A percentile compares a stretch with the other conserved stretches of the same genome.
These are phyloP conservation scores for Oikopleura albicans DNA, from an alignment of 23 tunicate genomes.

Conservation along the genomic window DNA sequence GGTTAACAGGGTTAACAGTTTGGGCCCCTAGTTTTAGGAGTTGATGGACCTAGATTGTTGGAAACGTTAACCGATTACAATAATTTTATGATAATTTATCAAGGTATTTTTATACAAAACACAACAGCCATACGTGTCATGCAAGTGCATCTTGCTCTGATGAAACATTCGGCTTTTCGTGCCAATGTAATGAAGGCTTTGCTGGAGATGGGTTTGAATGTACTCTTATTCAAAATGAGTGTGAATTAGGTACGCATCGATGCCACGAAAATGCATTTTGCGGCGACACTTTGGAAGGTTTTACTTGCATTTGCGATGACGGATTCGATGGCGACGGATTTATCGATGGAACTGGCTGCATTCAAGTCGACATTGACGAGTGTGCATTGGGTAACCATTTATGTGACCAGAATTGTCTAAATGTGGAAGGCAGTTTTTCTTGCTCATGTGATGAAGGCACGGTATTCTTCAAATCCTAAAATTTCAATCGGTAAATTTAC, in stretches of 20 bases:
- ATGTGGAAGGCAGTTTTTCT: neutral
- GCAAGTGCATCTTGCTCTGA: too few species aligned
- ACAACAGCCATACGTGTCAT: too few species aligned
- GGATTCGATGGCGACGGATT: neutral
- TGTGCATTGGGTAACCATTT: neutral
- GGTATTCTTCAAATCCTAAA: too few species aligned
- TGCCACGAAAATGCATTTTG: neutral
- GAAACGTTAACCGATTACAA: too few species aligned
- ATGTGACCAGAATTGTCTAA: neutral
- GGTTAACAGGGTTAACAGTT: neutral
- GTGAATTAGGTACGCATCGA: neutral
- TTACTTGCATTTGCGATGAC: neutral
- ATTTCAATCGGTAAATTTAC: too few species aligned
- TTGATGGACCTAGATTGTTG: too few species aligned
- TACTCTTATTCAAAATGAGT: neutral
- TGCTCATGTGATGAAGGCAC: neutral
- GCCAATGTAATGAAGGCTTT: neutral
- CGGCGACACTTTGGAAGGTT: neutral
- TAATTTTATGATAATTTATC: too few species aligned
- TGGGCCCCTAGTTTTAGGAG: neutral
- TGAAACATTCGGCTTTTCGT: neutral
- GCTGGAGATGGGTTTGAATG: neutral
- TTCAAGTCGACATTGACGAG: neutral
- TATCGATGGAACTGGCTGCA: neutral
- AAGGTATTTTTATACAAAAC: too few species aligned